A percentile compares a stretch with the other conserved stretches of the same genome.
Evolutionary conservation across 2,113 vertebrate species (phyloP).

Genomic region (Pimephales promelas): DNA sequence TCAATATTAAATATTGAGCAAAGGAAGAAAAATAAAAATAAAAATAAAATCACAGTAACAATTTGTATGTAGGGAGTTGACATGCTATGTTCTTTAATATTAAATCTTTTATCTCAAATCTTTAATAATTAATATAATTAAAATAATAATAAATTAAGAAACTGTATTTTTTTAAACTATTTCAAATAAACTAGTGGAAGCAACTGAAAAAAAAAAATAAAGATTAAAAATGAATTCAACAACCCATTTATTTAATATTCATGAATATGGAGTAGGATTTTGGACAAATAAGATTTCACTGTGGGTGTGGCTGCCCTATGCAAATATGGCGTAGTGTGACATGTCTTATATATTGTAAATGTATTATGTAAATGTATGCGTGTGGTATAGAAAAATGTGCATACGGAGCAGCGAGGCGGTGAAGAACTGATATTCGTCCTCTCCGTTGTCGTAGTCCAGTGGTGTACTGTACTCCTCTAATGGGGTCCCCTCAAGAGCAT

Average conservation of each 20-base stretch:
- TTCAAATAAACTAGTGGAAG: no score
- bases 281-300: conserved; percentile 4
- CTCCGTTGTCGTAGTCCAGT: conserved; percentile 89
- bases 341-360: background rate
- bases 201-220: background rate
- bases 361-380: background rate
- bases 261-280: background rate
- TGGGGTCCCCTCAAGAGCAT: conserved; percentile 89
- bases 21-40: background rate
- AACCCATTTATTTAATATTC: background rate
- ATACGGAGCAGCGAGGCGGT: conserved; percentile 87
- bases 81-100: no score
- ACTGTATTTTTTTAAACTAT: background rate
- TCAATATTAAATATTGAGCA: background rate
- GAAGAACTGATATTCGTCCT: conserved; percentile 96
- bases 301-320: background rate
- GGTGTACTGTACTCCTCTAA: conserved; percentile 95
- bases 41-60: no score
- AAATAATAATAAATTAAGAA: background rate
- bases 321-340: background rate
- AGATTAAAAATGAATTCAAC: background rate
- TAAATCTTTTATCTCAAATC: no score
- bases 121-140: no score
- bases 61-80: no score
- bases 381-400: conserved; percentile 46